Evolutionary conservation across 2,797 vertebrate species (phyloP), one percentile per base, ranked within the genome.

Genomic region (Semaprochilodus insignis): DNA sequence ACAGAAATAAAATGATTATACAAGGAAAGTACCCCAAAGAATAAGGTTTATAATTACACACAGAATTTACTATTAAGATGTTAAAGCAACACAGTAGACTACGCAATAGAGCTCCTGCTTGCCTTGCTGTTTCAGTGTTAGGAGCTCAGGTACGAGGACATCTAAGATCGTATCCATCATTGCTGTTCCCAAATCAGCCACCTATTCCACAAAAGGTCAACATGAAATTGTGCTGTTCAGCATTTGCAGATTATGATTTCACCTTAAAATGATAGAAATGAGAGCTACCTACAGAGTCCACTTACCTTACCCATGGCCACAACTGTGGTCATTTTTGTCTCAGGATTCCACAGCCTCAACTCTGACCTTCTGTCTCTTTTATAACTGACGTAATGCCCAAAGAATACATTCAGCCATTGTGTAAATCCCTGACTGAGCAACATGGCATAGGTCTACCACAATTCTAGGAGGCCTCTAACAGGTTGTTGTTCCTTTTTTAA

Each of bases 361-460:
- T 62, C 82, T 78, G 79, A 80, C 57, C 81, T 78, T 48, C 70
- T 52, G 81, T 14, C 40, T 88, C 91, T 93, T 94, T 93, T 93
- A 94, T 94, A 94, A 88, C 88, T 89, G 89, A 90, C 88, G 87
- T 87, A 34, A 19, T 77, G 51, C 44, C 81, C 67, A 91, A 86
- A 89, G 83, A 80, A 89, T 88, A 67, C 83, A 85, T 89, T 85
- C 84, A 83, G 88, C 85, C 57, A 91, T 94, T 94, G 93, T 94
- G 83, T 62, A 93, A 94, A 94, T 31, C 87, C 92, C 93, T 94
- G 94, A 94, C 92, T 88, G 90, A 89, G 93, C 94, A 93, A 87
- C 85, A 92, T 90, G 86, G 63, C 84, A 86, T 85, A 84, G 89
- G 77, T 44, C 3, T 73, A n/a, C 80, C 83, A 81, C 89, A 88